Percentiles rank a stretch among this genome's conserved stretches.
Conservation (phyloP, 2,888 invertebrate species). For the Ecliptopera silaceata region DNA sequence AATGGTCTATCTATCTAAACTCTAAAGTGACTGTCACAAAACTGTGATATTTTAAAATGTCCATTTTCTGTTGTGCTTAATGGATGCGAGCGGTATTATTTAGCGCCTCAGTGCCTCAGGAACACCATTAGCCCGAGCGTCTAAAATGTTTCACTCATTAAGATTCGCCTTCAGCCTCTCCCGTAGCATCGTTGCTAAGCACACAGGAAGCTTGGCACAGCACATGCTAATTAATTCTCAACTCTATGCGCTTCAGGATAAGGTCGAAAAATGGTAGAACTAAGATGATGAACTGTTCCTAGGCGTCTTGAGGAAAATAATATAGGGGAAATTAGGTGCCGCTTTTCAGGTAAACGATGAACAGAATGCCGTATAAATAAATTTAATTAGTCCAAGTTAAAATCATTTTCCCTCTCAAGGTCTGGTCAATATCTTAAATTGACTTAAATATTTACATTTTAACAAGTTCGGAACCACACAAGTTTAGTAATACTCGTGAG, state of each 20-base stretch:
- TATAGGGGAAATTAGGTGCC: conserved; percentile 7
- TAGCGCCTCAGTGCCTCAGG: background rate
- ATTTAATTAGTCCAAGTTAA: background rate
- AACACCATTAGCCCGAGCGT: conserved; percentile 7
- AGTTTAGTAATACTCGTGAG: no score
- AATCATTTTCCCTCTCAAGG: background rate
- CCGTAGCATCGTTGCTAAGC: conserved; percentile 3
- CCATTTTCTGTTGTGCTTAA: background rate
- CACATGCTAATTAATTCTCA: conserved; percentile 9
- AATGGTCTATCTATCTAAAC: no score
- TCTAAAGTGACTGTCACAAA: no score
- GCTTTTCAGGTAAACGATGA: conserved; percentile 1
- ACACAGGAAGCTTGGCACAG: background rate
- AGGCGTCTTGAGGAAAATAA: conserved; percentile 9
- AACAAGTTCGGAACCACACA: no score
- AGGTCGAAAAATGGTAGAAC: background rate
- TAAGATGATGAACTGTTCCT: conserved; percentile 9
- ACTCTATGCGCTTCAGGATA: conserved; percentile 1
- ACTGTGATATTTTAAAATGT: no score
- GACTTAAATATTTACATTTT: no score
- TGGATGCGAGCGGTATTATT: background rate
- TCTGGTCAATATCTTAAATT: no score
- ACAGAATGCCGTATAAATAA: background rate
- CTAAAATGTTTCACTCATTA: conserved; percentile 16
- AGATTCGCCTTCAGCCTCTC: conserved; percentile 3